phyloP scores from a whole-genome alignment of 2,888 invertebrate genomes.

The Siphlonurus alternatus region DNA sequence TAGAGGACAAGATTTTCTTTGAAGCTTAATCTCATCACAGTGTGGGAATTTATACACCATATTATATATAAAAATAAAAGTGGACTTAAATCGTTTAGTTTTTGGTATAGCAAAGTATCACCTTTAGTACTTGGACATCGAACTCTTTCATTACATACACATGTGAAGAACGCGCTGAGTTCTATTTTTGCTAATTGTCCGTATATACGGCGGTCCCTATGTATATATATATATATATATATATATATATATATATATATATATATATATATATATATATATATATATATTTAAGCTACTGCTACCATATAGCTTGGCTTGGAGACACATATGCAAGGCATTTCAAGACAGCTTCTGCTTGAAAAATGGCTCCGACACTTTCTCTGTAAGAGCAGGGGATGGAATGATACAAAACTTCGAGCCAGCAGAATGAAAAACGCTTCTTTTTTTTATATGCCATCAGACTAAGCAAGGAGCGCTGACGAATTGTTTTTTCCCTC shows the following conservation, averaged over 20 bases:
- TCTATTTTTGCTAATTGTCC: not conserved
- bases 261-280: too few relatives aligned
- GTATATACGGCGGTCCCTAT: not conserved
- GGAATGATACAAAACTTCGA: not conserved
- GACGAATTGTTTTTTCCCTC: slow-evolving; percentile 2
- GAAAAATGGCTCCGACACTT: not conserved
- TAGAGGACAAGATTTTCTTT: too few relatives aligned
- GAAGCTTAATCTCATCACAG: too few relatives aligned
- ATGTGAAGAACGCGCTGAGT: not conserved
- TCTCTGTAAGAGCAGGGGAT: not conserved
- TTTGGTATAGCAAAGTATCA: too few relatives aligned
- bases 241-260: too few relatives aligned
- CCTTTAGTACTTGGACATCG: too few relatives aligned
- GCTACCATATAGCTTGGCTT: too few relatives aligned
- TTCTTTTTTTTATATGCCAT: not conserved
- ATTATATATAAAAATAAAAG: too few relatives aligned
- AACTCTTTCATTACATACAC: not conserved
- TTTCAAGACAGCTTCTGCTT: not conserved
- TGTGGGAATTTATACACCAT: too few relatives aligned
- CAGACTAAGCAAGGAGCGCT: not conserved
- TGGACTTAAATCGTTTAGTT: too few relatives aligned
- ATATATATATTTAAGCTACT: too few relatives aligned
- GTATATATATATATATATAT: too few relatives aligned
- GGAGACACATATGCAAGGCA: slow-evolving; percentile 1
- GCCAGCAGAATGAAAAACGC: not conserved